Conservation (phyloP, 2,888 invertebrate species). For the Sepiola atlantica region DNA sequence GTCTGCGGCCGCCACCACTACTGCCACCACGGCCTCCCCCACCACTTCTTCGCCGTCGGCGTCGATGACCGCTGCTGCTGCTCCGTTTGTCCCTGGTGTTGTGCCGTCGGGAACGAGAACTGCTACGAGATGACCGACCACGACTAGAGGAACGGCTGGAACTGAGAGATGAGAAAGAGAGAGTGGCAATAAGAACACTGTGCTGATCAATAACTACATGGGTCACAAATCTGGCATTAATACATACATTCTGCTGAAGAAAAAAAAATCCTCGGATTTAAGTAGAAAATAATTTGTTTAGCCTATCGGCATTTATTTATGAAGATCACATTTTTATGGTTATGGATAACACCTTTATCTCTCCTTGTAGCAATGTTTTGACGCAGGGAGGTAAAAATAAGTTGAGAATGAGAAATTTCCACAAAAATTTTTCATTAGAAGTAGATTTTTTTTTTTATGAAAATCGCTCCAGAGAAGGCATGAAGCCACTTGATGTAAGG, state of each 20-base stretch:
- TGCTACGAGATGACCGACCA: slow-evolving; percentile 41
- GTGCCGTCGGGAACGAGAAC: slow-evolving; percentile 33
- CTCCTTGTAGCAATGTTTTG: no score
- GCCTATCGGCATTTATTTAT: no score
- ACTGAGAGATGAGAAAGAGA: not conserved
- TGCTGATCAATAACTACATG: not conserved
- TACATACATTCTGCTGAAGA: not conserved
- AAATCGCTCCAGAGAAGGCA: no score
- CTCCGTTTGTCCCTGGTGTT: slow-evolving; percentile 38
- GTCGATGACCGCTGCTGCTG: slow-evolving; percentile 22
- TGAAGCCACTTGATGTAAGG: no score
- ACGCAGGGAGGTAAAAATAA: not conserved
- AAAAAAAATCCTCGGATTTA: no score
- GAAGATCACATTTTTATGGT: no score
- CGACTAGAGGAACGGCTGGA: slow-evolving; percentile 40
- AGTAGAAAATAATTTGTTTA: no score
- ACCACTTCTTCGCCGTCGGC: not conserved
- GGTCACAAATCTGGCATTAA: not conserved
- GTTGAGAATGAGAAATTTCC: not conserved
- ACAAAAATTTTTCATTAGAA: no score
- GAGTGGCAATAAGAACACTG: no score
- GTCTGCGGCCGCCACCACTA: not conserved
- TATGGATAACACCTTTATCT: no score
- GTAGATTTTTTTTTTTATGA: no score
- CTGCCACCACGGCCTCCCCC: not conserved